phyloP scores from a whole-genome alignment of 2,113 vertebrate species.

The Trichechus manatus region DNA sequence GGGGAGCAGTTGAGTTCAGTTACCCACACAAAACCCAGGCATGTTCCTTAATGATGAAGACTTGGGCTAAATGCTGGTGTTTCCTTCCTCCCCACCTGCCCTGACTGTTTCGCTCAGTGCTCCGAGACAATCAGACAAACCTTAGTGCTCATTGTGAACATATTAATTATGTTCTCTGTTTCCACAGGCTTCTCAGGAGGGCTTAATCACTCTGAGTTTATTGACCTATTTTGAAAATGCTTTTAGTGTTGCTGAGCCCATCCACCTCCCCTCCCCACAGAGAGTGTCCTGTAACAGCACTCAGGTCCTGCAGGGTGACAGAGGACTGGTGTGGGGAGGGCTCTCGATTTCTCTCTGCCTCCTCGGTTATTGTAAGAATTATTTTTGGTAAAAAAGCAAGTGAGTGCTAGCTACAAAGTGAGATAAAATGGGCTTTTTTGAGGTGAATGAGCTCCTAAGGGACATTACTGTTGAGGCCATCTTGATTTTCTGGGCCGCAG shows the following conservation, averaged over 20 bases:
- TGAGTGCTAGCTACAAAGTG: neutral
- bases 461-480: neutral
- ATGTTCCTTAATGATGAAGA: neutral
- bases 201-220: neutral
- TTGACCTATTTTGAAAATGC: neutral
- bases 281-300: neutral
- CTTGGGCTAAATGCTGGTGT: neutral
- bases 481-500: neutral
- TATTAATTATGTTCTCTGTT: slow-evolving; percentile 41
- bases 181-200: neutral
- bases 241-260: neutral
- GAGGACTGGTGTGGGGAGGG: neutral
- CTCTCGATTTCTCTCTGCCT: neutral
- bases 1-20: neutral
- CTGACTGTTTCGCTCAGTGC: neutral
- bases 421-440: neutral
- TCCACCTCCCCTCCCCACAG: neutral
- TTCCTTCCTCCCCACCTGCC: neutral
- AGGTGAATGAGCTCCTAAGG: neutral
- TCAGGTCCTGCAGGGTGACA: neutral
- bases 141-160: neutral
- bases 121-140: neutral
- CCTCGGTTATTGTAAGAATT: slow-evolving; percentile 46
- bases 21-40: neutral
- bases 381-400: neutral